Evolutionary conservation across 2,113 vertebrate species (phyloP), one percentile per base, ranked within the genome.

Genomic region (Elanus axillaris): DNA sequence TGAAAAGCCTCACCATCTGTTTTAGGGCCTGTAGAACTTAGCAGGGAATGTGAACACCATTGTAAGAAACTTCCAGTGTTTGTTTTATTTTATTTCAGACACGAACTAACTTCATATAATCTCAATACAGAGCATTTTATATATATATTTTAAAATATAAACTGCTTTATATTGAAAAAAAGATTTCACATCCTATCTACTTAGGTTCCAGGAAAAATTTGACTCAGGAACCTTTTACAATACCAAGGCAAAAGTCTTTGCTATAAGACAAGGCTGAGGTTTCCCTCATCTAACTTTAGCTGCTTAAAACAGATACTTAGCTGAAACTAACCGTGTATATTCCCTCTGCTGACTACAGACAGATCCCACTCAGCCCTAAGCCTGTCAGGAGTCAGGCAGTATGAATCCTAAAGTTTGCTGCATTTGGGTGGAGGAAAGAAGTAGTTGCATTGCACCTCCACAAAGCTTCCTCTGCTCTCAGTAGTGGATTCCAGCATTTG

Each of bases 1-100:
- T 91, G 93, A 97, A 95, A 97, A 73, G 34, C 86, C 52, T 96
- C 88, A 83, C 96, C 97, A 97, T 98, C 97, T 98, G 97, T 96
- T 98, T 97, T 94, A 74, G 94, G 67, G 94, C 60, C 95, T 89
- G 40, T 67, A 94, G 91, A 93, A 94, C 45, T 86, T 94, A 91
- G 43, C 62, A 71, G 56, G 64, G 64, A 96, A 94, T 85, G 80
- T 89, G 95, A 95, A 80, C 34, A 72, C 34, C 62, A 89, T 48
- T 89, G 90, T 88, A 94, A 90, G 88, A 93, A 95, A 74, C 52
- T 74, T 80, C 15, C 88, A 94, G 7, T 90, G 67, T 92, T 95
- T 94, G 71, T 92, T 96, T 97, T 94, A 63, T 81, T 94, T 93
- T 8, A 17, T 94, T 96, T 94, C 43, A 81, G 76, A 77, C 73